Conservation (phyloP, 2,113 vertebrate species). For the Pygoscelis antarcticus region DNA sequence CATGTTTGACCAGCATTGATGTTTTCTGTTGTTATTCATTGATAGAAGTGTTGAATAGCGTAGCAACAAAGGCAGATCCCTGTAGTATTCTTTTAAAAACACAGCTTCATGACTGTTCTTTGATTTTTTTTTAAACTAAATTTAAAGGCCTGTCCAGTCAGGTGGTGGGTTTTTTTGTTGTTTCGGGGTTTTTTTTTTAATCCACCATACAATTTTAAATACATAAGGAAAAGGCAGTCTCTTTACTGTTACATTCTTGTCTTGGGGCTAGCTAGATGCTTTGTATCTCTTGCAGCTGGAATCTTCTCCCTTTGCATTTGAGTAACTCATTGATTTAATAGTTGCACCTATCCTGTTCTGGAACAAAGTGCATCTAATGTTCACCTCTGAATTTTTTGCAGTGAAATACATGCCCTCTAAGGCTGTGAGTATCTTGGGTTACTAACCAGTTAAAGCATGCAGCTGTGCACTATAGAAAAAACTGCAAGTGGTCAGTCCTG, state of each 20-base stretch:
- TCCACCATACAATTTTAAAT: not conserved
- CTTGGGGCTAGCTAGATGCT: not conserved
- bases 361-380: not conserved
- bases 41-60: not conserved
- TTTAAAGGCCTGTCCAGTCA: not conserved
- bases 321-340: not conserved
- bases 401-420: not conserved
- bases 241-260: not conserved
- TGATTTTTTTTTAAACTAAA: not conserved
- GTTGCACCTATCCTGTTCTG: not conserved
- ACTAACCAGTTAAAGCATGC: not conserved
- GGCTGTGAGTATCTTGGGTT: not conserved
- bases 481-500: not conserved
- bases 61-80: not conserved
- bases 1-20: not conserved
- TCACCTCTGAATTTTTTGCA: not conserved
- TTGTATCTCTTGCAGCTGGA: not conserved
- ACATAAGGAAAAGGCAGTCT: not conserved
- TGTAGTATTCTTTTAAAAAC: not conserved
- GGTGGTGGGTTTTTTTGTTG: not conserved
- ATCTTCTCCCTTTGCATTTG: not conserved
- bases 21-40: not conserved
- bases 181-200: not conserved
- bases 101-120: not conserved
- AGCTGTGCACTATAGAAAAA: not conserved